Base-by-base conservation (phyloP, 2,888 invertebrate species). In the Ormyrus rosae region DNA sequence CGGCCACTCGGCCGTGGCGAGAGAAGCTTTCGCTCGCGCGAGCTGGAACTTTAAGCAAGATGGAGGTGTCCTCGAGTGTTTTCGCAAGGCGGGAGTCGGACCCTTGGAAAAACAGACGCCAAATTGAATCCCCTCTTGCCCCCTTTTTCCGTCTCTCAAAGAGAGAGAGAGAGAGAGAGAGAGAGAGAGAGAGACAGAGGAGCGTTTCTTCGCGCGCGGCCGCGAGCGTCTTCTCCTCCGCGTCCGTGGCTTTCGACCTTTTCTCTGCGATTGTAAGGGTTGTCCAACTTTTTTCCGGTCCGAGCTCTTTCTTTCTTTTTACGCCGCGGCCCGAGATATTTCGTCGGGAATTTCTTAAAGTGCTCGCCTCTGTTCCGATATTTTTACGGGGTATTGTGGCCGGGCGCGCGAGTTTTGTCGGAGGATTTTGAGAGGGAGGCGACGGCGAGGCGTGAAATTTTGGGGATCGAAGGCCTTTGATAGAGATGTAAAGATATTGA, bases 51-150 rank as follows among this genome's bases (percentile, higher is more conserved):
- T 81, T 81, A 63, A 75, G 82, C 85, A 86, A 88, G 88, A 87
- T 88, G 87, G 87, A 87, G 88, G 88, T 90, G 90, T 90, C 88
- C 87, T 89, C 86, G 88, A 91, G 90, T 91, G 90, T 91, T 91
- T 90, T 88, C 83, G 87, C 89, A 90, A 90, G 89, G 85, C 89
- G 86, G 87, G 90, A 90, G 90, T 90, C 89, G 90, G 90, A 91
- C 89, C 90, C 88, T 91, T 91, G 87, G 87, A 90, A 90, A 89
- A 91, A 90, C 90, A 91, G 87, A 88, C 88, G 88, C 86, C 88
- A 90, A 91, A 91, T 90, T 90, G 90, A 90, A 91, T 90, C 89
- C 88, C 87, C 80, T 75, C 78, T 74, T 70, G 51, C 72, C 73
- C 73, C 75, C 68, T 85, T 82, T 81, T 76, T 80, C 72, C 63